These are phyloP conservation scores for Orthonevra nobilis DNA, from an alignment of 2,888 invertebrate genomes.

Conservation along the genomic window DNA sequence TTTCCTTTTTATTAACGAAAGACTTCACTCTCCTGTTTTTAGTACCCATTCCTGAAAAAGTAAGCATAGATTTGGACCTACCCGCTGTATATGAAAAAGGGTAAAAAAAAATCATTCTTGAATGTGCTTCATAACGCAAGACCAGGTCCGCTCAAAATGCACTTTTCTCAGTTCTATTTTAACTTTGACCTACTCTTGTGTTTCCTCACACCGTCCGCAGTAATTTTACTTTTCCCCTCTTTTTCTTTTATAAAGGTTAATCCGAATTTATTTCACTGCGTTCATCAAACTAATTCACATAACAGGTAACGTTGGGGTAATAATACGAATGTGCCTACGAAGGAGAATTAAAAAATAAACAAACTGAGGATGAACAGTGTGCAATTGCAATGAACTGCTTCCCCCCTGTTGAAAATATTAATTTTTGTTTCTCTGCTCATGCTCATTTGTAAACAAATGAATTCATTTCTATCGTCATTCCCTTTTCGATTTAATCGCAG, in stretches of 20 bases:
- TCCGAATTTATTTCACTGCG: constrained; percentile 1
- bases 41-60: no score
- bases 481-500: no score
- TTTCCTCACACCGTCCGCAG: background rate
- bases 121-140: constrained; percentile 14
- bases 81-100: no score
- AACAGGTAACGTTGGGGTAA: constrained; percentile 1
- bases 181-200: constrained; percentile 53
- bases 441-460: constrained; percentile 57
- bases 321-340: constrained; percentile 17
- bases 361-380: constrained; percentile 61
- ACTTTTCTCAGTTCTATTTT: constrained; percentile 23
- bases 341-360: constrained; percentile 36
- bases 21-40: no score
- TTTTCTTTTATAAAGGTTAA: constrained; percentile 14
- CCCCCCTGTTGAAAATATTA: background rate
- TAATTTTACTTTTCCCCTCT: constrained; percentile 1
- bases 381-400: background rate
- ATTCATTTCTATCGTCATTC: constrained; percentile 25
- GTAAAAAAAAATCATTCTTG: no score
- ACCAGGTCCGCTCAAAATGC: constrained; percentile 15
- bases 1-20: no score
- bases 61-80: no score
- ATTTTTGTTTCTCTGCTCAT: constrained; percentile 40
- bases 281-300: constrained; percentile 26